phyloP scores from a whole-genome alignment of 1,140 invertebrate genomes.

The Choristoneura fumiferana region DNA sequence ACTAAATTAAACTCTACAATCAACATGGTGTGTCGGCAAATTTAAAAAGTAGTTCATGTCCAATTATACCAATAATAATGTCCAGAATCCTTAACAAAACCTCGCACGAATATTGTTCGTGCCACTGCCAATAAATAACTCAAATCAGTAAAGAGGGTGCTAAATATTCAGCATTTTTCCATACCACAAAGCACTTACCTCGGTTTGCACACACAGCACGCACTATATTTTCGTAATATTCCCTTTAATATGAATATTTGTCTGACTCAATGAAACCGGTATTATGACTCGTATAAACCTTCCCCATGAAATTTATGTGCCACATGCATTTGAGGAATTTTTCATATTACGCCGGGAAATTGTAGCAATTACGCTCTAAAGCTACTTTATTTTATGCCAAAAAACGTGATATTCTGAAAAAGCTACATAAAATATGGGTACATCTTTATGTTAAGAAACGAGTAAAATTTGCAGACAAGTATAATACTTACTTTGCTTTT shows the following conservation, averaged over 20 bases:
- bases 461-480: too few species aligned
- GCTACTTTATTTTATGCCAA: constrained; percentile 2
- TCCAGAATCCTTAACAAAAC: background rate
- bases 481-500: too few species aligned
- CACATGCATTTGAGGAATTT: constrained; percentile 47
- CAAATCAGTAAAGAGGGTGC: constrained; percentile 12
- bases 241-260: constrained; percentile 69
- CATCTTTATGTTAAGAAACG: too few species aligned
- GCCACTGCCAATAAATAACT: constrained; percentile 2
- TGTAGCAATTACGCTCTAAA: constrained; percentile 34
- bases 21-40: too few species aligned
- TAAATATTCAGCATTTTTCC: constrained; percentile 52
- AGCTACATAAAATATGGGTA: too few species aligned
- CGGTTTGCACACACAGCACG: constrained; percentile 42
- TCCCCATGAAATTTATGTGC: constrained; percentile 57
- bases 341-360: constrained; percentile 46
- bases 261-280: constrained; percentile 75
- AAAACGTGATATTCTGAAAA: too few species aligned
- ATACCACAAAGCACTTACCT: constrained; percentile 37
- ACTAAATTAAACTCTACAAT: too few species aligned
- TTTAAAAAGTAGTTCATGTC: too few species aligned
- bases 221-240: constrained; percentile 46
- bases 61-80: too few species aligned
- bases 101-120: background rate
- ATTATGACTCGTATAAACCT: constrained; percentile 56